These are phyloP conservation scores for Oncorhynchus clarkii DNA, from an alignment of 2,113 vertebrate genomes.

Conservation along the genomic window DNA sequence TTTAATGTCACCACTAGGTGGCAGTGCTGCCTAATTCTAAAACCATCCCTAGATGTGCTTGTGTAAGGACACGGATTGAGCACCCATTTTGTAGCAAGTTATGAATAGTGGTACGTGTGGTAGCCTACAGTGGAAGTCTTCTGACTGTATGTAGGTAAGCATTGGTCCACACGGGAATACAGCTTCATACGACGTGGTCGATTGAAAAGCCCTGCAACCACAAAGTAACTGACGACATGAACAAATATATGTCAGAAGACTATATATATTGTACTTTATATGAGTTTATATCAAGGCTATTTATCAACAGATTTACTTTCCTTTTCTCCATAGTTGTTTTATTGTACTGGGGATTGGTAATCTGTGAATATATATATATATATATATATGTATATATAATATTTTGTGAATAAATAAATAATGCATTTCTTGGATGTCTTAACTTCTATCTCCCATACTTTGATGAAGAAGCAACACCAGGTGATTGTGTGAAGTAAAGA, in stretches of 20 bases:
- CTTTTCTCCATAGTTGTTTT: neutral
- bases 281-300: neutral
- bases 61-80: constrained; percentile 34
- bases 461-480: constrained; percentile 63
- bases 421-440: constrained; percentile 36
- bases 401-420: too few species aligned
- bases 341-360: neutral
- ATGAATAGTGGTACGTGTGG: constrained; percentile 25
- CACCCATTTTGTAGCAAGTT: constrained; percentile 58
- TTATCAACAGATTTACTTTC: neutral
- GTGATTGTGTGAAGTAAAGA: constrained; percentile 13
- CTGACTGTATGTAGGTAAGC: neutral
- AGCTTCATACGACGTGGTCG: neutral
- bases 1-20: constrained; percentile 54
- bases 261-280: neutral
- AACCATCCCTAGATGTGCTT: neutral
- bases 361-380: too few species aligned
- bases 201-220: neutral
- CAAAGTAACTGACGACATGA: neutral
- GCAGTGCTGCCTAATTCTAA: constrained; percentile 64
- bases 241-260: too few species aligned
- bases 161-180: neutral
- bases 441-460: constrained; percentile 58
- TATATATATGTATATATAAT: too few species aligned
- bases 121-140: neutral